Percentiles rank a stretch among this genome's conserved stretches.
Conservation (phyloP, 2,797 vertebrate genomes). For the Scolopax bukidnonensis region DNA sequence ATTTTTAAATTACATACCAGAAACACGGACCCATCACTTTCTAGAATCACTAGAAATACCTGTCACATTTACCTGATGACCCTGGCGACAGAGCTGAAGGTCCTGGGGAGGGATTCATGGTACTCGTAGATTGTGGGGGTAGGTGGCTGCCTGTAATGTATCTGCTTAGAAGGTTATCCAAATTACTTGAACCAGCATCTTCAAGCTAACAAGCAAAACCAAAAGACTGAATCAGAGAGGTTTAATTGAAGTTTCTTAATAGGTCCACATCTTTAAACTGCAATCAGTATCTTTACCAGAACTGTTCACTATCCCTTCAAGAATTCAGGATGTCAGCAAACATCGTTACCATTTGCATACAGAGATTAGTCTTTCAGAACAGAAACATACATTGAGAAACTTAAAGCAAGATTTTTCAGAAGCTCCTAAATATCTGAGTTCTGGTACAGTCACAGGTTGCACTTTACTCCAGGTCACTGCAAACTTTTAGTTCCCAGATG, state of each 20-base stretch:
- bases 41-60: not conserved
- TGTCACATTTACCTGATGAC: constrained; percentile 88
- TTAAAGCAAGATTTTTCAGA: not conserved
- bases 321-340: not conserved
- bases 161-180: constrained; percentile 92
- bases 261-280: not conserved
- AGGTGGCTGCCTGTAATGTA: constrained; percentile 92
- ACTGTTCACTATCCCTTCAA: not conserved
- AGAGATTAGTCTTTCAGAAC: not conserved
- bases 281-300: not conserved
- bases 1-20: not conserved
- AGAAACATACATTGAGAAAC: not conserved
- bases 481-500: not conserved
- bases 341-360: not conserved
- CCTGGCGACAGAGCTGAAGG: constrained; percentile 94
- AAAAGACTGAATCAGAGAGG: constrained; percentile 29
- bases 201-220: constrained; percentile 85
- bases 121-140: constrained; percentile 83
- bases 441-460: not conserved
- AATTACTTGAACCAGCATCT: constrained; percentile 93
- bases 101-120: constrained; percentile 95
- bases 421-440: not conserved
- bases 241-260: not conserved
- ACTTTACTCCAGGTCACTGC: not conserved
- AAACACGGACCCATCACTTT: not conserved